Base-by-base conservation (phyloP, 2,888 invertebrate species). In the Dryobota labecula region DNA sequence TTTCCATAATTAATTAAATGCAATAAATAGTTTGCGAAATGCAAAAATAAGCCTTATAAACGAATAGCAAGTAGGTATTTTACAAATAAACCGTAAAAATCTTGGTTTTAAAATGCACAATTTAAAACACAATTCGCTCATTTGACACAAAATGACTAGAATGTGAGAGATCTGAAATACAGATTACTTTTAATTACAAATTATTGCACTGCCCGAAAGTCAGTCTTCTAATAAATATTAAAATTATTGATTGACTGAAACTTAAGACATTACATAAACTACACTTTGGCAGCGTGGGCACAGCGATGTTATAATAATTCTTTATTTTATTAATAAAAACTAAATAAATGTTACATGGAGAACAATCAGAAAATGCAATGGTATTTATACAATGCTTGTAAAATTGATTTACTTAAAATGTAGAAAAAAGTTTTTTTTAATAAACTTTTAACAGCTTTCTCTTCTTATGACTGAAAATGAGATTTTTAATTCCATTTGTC, bases 181-280 rank as follows among this genome's bases (percentile, higher is more conserved):
- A 85, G 75, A 82, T 65, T 62, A 67, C 3, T 54, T 76, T 66
- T 45, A 63, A 64, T 58, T 57, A 71, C 45, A 76, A 83, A 81
- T 81, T 94, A 95, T 95, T 95, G 95, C 95, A 95, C 95, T 91
- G 91, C 95, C 95, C 95, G 89, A 89, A 84, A 80, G 88, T 94
- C 94, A 94, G 95, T 94, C 95, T 94, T 93, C 88, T 87, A 89
- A 90, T 75, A 88, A 75, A 62, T 56, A 66, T 70, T 69, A 65
- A 70, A 68, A 64, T 66, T 70, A 76, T 54, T 24, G 18, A 36
- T 60, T 54, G 71, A 78, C 65, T 82, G 74, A 74, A 81, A 76
- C 36, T 65, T 58, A 64, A 56, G 60, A 64, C 36, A 58, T 51
- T 76, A 70, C 49, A 67, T 72, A 54, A 72, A 75, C 77, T 82